phyloP scores from a whole-genome alignment of 1,140 invertebrate species.

The Helicorthomorpha holstii region DNA sequence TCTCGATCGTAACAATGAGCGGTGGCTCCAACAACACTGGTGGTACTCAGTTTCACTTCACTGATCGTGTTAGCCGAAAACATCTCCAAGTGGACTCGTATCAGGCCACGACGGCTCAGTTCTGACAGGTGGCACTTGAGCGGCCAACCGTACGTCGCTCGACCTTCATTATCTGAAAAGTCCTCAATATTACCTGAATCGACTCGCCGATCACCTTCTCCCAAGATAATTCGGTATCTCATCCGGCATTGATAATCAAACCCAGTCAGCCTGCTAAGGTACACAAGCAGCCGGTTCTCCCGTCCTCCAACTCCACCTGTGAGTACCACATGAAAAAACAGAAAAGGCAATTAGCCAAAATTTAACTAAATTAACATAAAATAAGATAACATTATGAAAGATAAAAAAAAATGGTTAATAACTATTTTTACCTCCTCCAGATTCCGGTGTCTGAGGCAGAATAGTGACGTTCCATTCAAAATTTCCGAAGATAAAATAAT shows the following conservation, averaged over 20 bases:
- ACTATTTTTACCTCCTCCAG: too few species aligned
- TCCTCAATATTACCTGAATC: slow-evolving; percentile 63
- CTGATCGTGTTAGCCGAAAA: slow-evolving; percentile 54
- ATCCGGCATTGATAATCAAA: slow-evolving; percentile 66
- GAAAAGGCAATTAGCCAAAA: too few species aligned
- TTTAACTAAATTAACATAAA: too few species aligned
- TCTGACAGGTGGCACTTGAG: slow-evolving; percentile 41
- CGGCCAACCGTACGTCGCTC: slow-evolving; percentile 48
- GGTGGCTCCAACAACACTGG: slow-evolving; percentile 9
- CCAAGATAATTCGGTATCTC: slow-evolving; percentile 49
- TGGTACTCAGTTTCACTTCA: slow-evolving; percentile 36
- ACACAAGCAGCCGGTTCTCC: slow-evolving; percentile 37
- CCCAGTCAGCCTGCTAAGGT: slow-evolving; percentile 54
- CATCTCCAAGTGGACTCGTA: slow-evolving; percentile 56
- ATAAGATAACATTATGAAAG: too few species aligned
- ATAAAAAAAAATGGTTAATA: too few species aligned
- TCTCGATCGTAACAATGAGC: slow-evolving; percentile 67
- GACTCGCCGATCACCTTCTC: slow-evolving; percentile 47
- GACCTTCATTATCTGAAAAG: slow-evolving; percentile 52
- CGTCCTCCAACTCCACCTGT: slow-evolving; percentile 6
- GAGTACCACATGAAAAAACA: too few species aligned
- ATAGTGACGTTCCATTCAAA: slow-evolving; percentile 71
- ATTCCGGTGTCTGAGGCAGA: slow-evolving; percentile 32
- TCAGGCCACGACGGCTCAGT: slow-evolving; percentile 30
- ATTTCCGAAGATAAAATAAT: slow-evolving; percentile 54